Conservation (phyloP, 1,140 invertebrate species). For the Drosophila saltans region DNA sequence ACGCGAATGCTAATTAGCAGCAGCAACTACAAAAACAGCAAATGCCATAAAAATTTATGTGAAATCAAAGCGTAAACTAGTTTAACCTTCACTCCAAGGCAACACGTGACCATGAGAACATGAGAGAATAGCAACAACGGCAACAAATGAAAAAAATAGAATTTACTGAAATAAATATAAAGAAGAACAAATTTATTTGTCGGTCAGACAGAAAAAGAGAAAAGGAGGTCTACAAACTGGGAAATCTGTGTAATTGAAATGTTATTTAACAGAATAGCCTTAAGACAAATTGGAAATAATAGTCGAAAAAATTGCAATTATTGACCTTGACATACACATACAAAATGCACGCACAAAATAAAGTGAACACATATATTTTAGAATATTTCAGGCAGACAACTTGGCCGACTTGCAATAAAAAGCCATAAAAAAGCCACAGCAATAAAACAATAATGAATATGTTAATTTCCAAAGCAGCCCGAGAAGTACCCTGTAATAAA, state of each 20-base stretch:
- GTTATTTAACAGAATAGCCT: not conserved
- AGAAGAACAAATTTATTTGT: constrained; percentile 5
- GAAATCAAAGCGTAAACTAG: constrained; percentile 78
- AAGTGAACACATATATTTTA: not conserved
- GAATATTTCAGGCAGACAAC: constrained; percentile 2
- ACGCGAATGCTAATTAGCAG: constrained; percentile 12
- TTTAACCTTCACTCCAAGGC: constrained; percentile 59
- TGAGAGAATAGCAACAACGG: constrained; percentile 18
- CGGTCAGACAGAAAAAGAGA: not conserved
- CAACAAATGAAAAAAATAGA: constrained; percentile 16
- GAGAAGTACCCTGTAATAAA: not conserved
- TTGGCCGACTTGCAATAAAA: not conserved
- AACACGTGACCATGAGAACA: constrained; percentile 63
- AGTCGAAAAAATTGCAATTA: not conserved
- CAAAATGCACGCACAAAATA: not conserved
- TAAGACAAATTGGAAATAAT: not conserved
- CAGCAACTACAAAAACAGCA: constrained; percentile 5
- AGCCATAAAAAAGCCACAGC: not conserved
- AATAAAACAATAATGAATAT: not conserved
- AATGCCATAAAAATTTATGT: constrained; percentile 59
- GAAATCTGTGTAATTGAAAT: not conserved
- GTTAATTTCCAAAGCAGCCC: not conserved
- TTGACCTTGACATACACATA: constrained; percentile 9
- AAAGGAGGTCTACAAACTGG: no score
- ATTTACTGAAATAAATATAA: constrained; percentile 17